Percentiles rank a stretch among this genome's conserved stretches.
Evolutionary conservation across 2,797 vertebrate species (phyloP).

Genomic region (Strix occidentalis): DNA sequence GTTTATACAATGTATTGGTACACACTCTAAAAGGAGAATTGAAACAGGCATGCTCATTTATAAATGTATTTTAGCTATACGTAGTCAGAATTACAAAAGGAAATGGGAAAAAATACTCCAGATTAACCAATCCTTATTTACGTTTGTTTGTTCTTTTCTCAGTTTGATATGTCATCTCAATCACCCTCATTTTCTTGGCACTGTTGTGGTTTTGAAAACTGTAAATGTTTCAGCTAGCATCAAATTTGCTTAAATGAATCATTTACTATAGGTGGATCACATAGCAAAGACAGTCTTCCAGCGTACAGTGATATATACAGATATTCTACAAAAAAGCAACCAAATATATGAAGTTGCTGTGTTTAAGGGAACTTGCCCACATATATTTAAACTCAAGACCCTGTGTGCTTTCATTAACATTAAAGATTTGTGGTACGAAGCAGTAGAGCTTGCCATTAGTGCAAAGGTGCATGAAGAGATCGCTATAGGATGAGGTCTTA

Average conservation of each 20-base stretch:
- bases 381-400: neutral
- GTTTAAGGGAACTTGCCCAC: neutral
- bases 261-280: neutral
- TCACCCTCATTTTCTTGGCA: neutral
- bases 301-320: neutral
- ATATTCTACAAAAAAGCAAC: neutral
- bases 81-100: neutral
- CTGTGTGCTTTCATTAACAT: neutral
- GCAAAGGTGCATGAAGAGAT: neutral
- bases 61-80: neutral
- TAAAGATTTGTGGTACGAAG: neutral
- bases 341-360: neutral
- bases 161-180: neutral
- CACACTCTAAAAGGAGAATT: slow-evolving; percentile 42
- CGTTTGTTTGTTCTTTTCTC: neutral
- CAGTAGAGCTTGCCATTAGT: neutral
- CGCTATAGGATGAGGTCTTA: neutral
- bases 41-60: slow-evolving; percentile 1
- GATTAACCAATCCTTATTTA: neutral
- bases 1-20: slow-evolving; percentile 52
- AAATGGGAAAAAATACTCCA: neutral
- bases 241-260: neutral
- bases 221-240: neutral
- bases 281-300: neutral
- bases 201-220: neutral